phyloP scores from a whole-genome alignment of 2,113 vertebrate genomes.

The Todiramphus saurophagus region DNA sequence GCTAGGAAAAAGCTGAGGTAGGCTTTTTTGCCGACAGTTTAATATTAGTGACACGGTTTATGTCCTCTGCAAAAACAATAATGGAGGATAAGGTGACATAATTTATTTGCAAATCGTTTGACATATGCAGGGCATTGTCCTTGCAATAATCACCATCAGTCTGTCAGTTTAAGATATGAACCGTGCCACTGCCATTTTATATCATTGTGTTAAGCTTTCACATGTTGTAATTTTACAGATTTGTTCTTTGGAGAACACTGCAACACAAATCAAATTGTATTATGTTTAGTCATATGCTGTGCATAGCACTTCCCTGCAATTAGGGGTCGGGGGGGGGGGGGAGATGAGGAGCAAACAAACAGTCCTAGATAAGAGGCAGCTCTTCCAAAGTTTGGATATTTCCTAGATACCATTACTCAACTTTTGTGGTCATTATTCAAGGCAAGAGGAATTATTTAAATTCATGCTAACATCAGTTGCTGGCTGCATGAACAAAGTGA shows the following conservation, averaged over 20 bases:
- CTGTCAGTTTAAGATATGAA: constrained; percentile 92
- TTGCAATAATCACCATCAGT: constrained; percentile 94
- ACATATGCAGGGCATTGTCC: constrained; percentile 95
- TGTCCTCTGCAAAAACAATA: constrained; percentile 93
- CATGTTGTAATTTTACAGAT: constrained; percentile 78
- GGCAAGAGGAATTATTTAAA: constrained; percentile 53
- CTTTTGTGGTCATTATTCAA: constrained; percentile 49
- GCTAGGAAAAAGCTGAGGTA: constrained; percentile 90
- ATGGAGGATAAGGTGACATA: constrained; percentile 95
- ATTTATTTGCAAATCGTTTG: constrained; percentile 97
- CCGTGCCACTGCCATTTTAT: constrained; percentile 87
- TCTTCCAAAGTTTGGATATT: constrained; percentile 12
- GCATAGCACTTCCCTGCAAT: constrained; percentile 42
- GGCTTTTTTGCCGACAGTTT: constrained; percentile 87
- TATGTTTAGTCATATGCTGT: constrained; percentile 69
- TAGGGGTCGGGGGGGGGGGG: background rate
- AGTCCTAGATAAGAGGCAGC: constrained; percentile 15
- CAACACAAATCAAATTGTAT: constrained; percentile 76
- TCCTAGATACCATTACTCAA: constrained; percentile 36
- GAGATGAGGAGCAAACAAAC: background rate
- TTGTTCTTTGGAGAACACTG: constrained; percentile 69
- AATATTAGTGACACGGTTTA: constrained; percentile 93
- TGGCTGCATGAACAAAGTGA: constrained; percentile 34
- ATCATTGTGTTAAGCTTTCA: constrained; percentile 85
- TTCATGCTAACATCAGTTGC: constrained; percentile 52